phyloP scores from a whole-genome alignment of 2,113 vertebrate species.

The Acanthochromis polyacanthus region DNA sequence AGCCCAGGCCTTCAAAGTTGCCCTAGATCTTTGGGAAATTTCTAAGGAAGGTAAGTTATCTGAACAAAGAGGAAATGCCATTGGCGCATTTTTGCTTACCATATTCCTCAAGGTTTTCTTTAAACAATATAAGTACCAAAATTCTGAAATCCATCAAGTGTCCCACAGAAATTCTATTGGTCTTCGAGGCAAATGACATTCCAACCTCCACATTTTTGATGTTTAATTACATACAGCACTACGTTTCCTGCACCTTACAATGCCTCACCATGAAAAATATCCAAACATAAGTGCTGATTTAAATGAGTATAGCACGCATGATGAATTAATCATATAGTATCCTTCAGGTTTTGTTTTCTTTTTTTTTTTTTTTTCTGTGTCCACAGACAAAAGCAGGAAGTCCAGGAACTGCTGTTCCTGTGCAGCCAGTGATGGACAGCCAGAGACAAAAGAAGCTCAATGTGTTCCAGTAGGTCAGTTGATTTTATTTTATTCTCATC shows the following conservation, averaged over 20 bases:
- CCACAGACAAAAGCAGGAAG: conserved; percentile 84
- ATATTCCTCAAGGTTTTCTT: too few relatives aligned
- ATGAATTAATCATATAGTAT: neutral
- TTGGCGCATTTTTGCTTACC: neutral
- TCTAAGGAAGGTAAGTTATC: conserved; percentile 87
- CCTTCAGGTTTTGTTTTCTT: neutral
- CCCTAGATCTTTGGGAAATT: conserved; percentile 91
- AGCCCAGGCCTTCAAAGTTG: conserved; percentile 93
- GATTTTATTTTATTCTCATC: neutral
- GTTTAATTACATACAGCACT: neutral
- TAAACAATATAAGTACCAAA: too few relatives aligned
- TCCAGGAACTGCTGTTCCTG: conserved; percentile 78
- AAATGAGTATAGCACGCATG: too few relatives aligned
- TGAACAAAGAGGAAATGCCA: neutral
- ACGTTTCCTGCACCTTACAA: neutral
- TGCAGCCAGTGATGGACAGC: conserved; percentile 57
- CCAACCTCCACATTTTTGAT: neutral
- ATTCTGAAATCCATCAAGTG: too few relatives aligned
- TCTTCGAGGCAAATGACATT: neutral
- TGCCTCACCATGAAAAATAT: neutral
- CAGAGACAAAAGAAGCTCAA: conserved; percentile 49
- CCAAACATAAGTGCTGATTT: neutral
- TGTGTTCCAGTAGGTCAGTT: conserved; percentile 70
- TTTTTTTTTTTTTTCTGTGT: conserved; percentile 35
- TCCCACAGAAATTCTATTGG: neutral